Conservation (phyloP, 2,888 invertebrate species). For the Eupithecia subumbrata region DNA sequence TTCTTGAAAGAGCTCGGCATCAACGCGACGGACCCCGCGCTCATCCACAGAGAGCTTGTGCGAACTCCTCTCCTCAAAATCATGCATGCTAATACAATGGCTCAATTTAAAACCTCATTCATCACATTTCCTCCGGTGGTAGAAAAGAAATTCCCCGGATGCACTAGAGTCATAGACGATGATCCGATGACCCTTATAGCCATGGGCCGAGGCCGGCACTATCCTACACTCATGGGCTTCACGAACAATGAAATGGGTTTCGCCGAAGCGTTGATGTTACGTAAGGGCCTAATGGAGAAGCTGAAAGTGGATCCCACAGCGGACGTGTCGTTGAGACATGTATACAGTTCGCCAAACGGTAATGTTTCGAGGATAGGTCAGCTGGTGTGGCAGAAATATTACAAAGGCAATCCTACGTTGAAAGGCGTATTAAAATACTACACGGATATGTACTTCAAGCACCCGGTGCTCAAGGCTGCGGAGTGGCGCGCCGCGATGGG, state of each 20-base stretch:
- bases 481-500: conserved; percentile 41
- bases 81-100: conserved; percentile 45
- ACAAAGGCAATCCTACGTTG: conserved; percentile 40
- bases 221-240: conserved; percentile 50
- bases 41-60: conserved; percentile 46
- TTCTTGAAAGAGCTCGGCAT: conserved; percentile 68
- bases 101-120: conserved; percentile 44
- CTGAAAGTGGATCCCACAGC: conserved; percentile 20
- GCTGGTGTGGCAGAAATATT: conserved; percentile 44
- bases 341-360: conserved; percentile 35
- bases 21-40: conserved; percentile 47
- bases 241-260: conserved; percentile 44
- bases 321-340: conserved; percentile 40
- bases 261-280: conserved; percentile 10
- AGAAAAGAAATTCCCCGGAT: conserved; percentile 44
- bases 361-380: conserved; percentile 39
- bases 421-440: conserved; percentile 40
- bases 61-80: conserved; percentile 53
- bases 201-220: conserved; percentile 45
- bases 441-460: conserved; percentile 45
- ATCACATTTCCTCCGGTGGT: conserved; percentile 50
- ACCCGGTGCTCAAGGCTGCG: conserved; percentile 51
- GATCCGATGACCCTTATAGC: conserved; percentile 50
- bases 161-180: conserved; percentile 50
- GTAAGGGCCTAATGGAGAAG: conserved; percentile 8